Evolutionary conservation across 2,888 invertebrate genomes (phyloP).

Genomic region (Dynastes grantii): DNA sequence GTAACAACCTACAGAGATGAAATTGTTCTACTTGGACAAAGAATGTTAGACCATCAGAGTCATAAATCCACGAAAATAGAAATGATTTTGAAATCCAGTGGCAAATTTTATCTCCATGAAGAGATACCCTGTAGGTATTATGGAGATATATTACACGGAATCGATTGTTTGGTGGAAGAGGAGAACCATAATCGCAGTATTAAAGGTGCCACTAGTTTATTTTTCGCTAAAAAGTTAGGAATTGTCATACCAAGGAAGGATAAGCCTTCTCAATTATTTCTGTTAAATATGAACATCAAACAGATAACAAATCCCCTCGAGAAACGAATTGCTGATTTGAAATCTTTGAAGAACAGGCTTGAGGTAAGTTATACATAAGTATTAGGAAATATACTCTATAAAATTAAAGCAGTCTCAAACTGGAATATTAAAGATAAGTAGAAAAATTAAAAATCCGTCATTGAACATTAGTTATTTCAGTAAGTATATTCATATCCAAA

Average conservation of each 20-base stretch:
- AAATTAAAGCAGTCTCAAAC: too few species aligned
- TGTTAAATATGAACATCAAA: constrained; percentile 62
- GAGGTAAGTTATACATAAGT: constrained; percentile 61
- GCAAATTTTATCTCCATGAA: constrained; percentile 66
- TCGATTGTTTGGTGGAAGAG: constrained; percentile 64
- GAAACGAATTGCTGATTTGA: constrained; percentile 62
- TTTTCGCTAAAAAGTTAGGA: constrained; percentile 62
- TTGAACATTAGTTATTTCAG: too few species aligned
- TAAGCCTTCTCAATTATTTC: constrained; percentile 61
- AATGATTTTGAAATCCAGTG: constrained; percentile 64
- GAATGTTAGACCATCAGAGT: constrained; percentile 61
- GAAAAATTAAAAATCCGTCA: too few species aligned
- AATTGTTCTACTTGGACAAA: constrained; percentile 69
- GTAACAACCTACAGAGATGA: constrained; percentile 70
- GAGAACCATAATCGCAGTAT: constrained; percentile 60
- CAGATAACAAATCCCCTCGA: constrained; percentile 63
- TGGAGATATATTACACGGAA: constrained; percentile 61
- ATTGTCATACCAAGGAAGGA: constrained; percentile 63
- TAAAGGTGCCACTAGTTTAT: constrained; percentile 62
- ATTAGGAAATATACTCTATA: too few species aligned
- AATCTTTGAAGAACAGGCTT: constrained; percentile 62
- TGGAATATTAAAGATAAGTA: too few species aligned
- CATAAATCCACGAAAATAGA: constrained; percentile 64
- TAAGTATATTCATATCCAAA: too few species aligned
- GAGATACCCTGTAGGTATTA: constrained; percentile 66